Base-by-base conservation (phyloP, 2,113 vertebrate species). In the Rallus limicola region DNA sequence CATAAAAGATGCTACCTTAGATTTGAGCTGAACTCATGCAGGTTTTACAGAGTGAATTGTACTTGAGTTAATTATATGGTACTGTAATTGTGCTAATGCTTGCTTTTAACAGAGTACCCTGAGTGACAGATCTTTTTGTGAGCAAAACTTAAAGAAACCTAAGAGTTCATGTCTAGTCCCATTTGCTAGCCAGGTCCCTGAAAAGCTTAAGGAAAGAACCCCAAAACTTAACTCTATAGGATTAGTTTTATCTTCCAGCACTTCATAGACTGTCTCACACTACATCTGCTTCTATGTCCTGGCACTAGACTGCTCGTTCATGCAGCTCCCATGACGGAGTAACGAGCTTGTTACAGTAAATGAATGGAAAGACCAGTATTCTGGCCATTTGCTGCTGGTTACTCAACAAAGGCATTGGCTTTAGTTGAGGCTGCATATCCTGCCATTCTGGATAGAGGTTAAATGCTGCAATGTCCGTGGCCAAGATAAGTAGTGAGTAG, bases 401-500 rank as follows among this genome's bases (percentile, higher is more conserved):
- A 82, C 81, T 96, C 74, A 96, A 77, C 88, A 92, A 72, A 93
- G 55, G 17, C 69, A n/a, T 63, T 72, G 62, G 93, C 91, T 96
- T 91, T 75, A 82, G 62, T 26, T 86, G 74, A 89, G 93, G 81
- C 92, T 94, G 58, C 76, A 7, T 85, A 53, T 92, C 65, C 83
- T 93, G 62, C 65, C 36, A 15, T 76, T 67, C 86, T 93, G 92
- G 83, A 75, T 71, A 63, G 93, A 94, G 88, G 69, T 84, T 93
- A 59, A 84, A 85, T 80, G 84, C 94, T 95, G 91, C 91, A 92
- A 82, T 82, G 84, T 46, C 82, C 10, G 19, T 77, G 92, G 96
- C 93, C 28, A 74, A 40, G 81, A 85, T 96, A 96, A 96, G 78
- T 96, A 96, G 87, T 86, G 40, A 92, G 93, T 89, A 94, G 55